These are phyloP conservation scores for Labeo calbasu DNA, from an alignment of 2,797 vertebrate genomes.

Conservation along the genomic window DNA sequence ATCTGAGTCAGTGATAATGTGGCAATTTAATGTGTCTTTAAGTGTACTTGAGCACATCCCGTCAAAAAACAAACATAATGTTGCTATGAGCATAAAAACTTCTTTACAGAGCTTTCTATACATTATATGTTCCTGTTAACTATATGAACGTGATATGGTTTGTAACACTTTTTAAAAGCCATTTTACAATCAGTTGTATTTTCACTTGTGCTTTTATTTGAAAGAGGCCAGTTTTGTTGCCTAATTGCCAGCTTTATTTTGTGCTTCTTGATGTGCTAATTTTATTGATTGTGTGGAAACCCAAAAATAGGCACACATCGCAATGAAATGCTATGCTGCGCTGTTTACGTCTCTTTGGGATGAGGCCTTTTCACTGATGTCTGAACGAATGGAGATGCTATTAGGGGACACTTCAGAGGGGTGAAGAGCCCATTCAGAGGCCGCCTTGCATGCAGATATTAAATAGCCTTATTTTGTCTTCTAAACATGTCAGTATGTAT, in stretches of 20 bases:
- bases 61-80: background rate
- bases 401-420: constrained; percentile 52
- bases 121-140: too few species aligned
- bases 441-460: constrained; percentile 23
- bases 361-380: constrained; percentile 49
- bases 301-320: constrained; percentile 57
- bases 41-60: constrained; percentile 13
- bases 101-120: background rate
- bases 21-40: constrained; percentile 30
- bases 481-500: constrained; percentile 27
- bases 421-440: constrained; percentile 54
- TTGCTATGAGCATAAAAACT: background rate
- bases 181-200: constrained; percentile 18
- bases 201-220: constrained; percentile 25
- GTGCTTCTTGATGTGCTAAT: constrained; percentile 79
- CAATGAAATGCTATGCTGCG: constrained; percentile 40
- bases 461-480: constrained; percentile 34
- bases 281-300: constrained; percentile 66
- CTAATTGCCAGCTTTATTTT: constrained; percentile 56
- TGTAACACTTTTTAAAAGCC: background rate
- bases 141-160: background rate
- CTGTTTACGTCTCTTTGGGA: constrained; percentile 49
- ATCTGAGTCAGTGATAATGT: constrained; percentile 31
- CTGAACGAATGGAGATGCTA: constrained; percentile 57
- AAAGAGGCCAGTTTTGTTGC: constrained; percentile 27